Base-by-base conservation (phyloP, 1,140 invertebrate genomes). In the Leptopilina clavipes region DNA sequence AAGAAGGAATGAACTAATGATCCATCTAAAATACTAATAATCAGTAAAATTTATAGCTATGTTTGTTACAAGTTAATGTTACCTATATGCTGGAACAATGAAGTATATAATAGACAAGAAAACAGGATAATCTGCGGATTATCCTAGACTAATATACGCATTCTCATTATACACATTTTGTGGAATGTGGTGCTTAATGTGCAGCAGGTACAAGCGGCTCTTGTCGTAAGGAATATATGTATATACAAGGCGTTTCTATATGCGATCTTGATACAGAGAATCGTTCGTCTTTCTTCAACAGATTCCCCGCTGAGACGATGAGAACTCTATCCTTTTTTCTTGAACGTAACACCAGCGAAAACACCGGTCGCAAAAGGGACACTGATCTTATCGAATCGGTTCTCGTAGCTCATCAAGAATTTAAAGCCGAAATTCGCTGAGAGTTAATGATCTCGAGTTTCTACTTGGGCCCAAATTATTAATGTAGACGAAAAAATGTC, bases 241-340 rank as follows among this genome's bases (percentile, higher is more conserved):
- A 59, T 54, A 54, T 59, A 77, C 80, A 79, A 79, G 79, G 70
- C 54, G 72, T 70, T 10, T 31, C 17, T 59, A 77, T 75, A 79
- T 1, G 48, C 72, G 72, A 80, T 83, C 71, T 76, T 75, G 43
- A 83, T 73, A 77, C 76, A 74, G 73, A 52, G 74, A 75, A 82
- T 79, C 78, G 78, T 79, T 76, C 76, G 71, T 73, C 76, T 79
- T 75, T 83, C 76, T 77, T 81, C 76, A 80, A 80, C 22, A 40
- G 76, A 80, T 80, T 80, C 78, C 79, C 80, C 56, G 80, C 78
- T 80, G 79, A 81, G 77, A 79, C 76, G 82, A 81, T 86, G 83
- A 84, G 82, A 83, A 84, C 82, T 86, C 83, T 82, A 84, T 86
- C 82, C 70, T 80, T 81, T 83, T 80, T 75, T 73, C 76, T 79